A percentile compares a stretch with the other conserved stretches of the same genome.
phyloP scores from a whole-genome alignment of 2,888 invertebrate genomes.

The Diabrotica balteata region DNA sequence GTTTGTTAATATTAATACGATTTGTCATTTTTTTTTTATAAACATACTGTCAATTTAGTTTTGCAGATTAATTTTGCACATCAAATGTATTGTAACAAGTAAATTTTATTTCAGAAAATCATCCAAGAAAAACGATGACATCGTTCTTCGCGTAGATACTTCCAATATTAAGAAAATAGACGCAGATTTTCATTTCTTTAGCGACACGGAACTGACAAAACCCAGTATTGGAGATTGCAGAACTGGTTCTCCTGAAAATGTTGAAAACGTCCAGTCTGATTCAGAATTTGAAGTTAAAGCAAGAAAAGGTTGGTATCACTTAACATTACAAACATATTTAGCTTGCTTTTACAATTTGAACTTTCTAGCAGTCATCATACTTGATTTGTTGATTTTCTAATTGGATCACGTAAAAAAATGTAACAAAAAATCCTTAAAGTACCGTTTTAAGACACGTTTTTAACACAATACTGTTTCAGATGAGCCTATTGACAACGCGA shows the following conservation, averaged over 20 bases:
- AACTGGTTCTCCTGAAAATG: slow-evolving; percentile 76
- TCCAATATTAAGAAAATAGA: slow-evolving; percentile 60
- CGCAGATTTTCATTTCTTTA: slow-evolving; percentile 86
- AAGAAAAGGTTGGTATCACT: slow-evolving; percentile 57
- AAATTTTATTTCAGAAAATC: slow-evolving; percentile 19
- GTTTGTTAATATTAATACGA: no score
- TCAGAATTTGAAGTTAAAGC: slow-evolving; percentile 85
- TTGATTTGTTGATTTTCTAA: no score
- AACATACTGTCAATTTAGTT: no score
- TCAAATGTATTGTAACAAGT: no score
- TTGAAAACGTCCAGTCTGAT: slow-evolving; percentile 78
- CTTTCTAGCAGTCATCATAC: no score
- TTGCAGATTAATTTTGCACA: no score
- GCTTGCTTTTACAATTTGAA: no score
- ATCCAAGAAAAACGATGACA: slow-evolving; percentile 32
- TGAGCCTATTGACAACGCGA: slow-evolving; percentile 56
- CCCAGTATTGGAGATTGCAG: slow-evolving; percentile 68
- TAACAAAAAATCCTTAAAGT: no score
- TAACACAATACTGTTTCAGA: slow-evolving; percentile 34
- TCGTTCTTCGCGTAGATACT: slow-evolving; percentile 21
- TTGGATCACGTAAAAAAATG: no score
- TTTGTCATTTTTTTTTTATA: no score
- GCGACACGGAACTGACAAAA: slow-evolving; percentile 86
- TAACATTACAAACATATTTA: no score
- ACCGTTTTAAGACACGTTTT: no score